A percentile compares a stretch with the other conserved stretches of the same genome.
Evolutionary conservation across 1,140 invertebrate genomes (phyloP).

Genomic region (Hirudo medicinalis): DNA sequence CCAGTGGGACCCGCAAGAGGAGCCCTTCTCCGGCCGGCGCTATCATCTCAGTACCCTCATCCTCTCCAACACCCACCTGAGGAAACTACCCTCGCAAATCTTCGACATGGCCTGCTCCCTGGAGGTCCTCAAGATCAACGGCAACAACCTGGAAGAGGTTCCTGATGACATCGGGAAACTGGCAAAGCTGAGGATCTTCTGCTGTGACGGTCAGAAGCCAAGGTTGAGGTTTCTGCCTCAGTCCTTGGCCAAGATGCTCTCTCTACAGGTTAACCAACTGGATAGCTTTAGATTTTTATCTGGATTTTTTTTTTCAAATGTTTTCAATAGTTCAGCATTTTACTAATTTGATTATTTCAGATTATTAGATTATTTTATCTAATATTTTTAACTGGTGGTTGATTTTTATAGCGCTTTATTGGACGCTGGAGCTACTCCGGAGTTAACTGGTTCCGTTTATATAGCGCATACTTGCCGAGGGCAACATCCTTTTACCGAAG

Average conservation of each 20-base stretch:
- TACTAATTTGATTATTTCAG: no score
- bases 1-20: conserved; percentile 19
- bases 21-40: conserved; percentile 11
- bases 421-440: no score
- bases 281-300: no score
- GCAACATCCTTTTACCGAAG: no score
- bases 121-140: conserved; percentile 22
- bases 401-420: no score
- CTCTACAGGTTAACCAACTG: not conserved
- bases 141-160: conserved; percentile 22
- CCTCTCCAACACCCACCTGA: conserved; percentile 23
- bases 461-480: no score
- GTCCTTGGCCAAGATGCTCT: conserved; percentile 12
- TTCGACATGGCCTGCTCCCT: conserved; percentile 21
- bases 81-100: conserved; percentile 19
- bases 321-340: no score
- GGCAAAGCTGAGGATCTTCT: conserved; percentile 16
- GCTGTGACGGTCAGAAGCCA: conserved; percentile 22
- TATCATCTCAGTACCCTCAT: conserved; percentile 19
- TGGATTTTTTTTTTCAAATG: no score
- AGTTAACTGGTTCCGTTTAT: no score
- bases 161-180: conserved; percentile 19
- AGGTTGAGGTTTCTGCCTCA: conserved; percentile 18
- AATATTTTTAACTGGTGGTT: no score
- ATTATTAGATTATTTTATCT: no score